Evolutionary conservation across 2,113 vertebrate genomes (phyloP).

Genomic region (Eretmochelys imbricata): DNA sequence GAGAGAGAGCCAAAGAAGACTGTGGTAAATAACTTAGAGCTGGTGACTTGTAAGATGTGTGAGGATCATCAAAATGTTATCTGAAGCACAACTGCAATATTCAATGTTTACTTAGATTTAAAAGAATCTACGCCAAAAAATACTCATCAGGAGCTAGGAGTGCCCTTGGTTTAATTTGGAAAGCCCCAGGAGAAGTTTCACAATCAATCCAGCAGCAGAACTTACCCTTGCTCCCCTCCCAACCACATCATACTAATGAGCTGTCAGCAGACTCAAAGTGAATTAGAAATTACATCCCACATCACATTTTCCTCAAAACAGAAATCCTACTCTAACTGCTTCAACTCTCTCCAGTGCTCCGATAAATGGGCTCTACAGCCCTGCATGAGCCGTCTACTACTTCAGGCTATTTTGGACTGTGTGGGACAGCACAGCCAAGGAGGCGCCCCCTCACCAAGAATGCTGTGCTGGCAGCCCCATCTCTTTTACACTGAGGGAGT

Average conservation of each 20-base stretch:
- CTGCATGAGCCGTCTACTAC: accelerated
- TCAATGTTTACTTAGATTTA: background rate
- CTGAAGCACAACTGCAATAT: accelerated
- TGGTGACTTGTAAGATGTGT: background rate
- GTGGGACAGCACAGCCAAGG: background rate
- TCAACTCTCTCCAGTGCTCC: accelerated
- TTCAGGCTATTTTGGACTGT: background rate
- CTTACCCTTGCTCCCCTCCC: background rate
- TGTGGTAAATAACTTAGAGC: background rate
- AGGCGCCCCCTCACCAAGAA: background rate
- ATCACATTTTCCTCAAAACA: background rate
- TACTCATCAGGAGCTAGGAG: accelerated
- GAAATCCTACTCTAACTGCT: background rate
- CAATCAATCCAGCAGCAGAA: background rate
- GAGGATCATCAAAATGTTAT: background rate
- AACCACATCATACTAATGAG: background rate
- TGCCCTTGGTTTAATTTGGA: background rate
- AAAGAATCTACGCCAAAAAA: background rate
- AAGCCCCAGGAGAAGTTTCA: background rate
- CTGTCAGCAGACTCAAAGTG: accelerated
- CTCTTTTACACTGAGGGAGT: background rate
- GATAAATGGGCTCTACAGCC: accelerated
- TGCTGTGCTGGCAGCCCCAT: background rate
- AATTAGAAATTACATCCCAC: background rate
- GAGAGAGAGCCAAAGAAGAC: background rate